phyloP scores from a whole-genome alignment of 2,113 vertebrate genomes.

The Platichthys stellatus region DNA sequence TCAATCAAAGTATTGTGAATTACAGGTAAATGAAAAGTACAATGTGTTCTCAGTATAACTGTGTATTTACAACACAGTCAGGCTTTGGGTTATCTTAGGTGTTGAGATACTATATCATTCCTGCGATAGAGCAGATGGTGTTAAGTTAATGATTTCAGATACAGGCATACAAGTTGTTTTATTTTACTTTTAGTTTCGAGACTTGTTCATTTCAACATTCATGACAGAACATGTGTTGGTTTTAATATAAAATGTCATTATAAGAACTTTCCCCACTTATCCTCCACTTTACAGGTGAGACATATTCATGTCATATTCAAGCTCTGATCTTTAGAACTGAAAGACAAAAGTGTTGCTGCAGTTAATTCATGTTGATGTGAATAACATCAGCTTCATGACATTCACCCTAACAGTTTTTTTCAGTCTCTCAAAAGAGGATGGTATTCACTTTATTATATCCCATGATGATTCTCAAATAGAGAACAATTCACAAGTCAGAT shows the following conservation, averaged over 20 bases:
- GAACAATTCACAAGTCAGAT: slow-evolving; percentile 37
- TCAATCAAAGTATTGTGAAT: slow-evolving; percentile 6
- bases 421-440: neutral
- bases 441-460: neutral
- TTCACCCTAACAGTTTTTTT: slow-evolving; percentile 11
- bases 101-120: neutral
- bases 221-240: neutral
- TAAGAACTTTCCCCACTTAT: too few relatives aligned
- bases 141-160: neutral
- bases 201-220: neutral
- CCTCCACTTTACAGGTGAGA: too few relatives aligned
- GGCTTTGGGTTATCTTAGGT: neutral
- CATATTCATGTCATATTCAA: neutral
- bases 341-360: neutral
- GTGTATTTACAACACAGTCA: neutral
- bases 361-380: neutral
- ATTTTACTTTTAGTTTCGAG: neutral
- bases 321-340: neutral
- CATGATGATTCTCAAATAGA: neutral
- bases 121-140: neutral
- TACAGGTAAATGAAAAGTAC: neutral
- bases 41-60: neutral
- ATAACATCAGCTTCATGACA: neutral
- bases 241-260: neutral
- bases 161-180: neutral